Percentiles rank a stretch among this genome's conserved stretches.
Conservation (phyloP, 1,140 invertebrate species). For the Zophobas morio region DNA sequence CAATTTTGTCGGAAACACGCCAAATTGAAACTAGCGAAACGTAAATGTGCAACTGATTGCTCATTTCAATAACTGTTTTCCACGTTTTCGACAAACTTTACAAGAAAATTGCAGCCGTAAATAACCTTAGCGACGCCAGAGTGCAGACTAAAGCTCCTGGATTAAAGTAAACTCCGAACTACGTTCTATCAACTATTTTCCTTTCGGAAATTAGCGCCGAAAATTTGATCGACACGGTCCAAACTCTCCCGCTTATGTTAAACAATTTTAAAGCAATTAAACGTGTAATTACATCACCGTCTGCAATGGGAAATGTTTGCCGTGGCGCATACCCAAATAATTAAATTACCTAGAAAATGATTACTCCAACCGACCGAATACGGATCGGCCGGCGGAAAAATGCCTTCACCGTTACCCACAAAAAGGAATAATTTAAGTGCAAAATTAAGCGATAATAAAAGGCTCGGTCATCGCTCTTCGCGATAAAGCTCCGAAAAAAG, state of each 20-base stretch:
- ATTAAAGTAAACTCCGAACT: no score
- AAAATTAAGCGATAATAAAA: conserved; percentile 24
- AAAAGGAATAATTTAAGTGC: conserved; percentile 28
- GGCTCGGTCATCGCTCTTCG: conserved; percentile 16
- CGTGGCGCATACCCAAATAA: conserved; percentile 10
- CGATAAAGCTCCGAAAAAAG: background rate
- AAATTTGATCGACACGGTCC: background rate
- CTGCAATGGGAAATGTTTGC: background rate
- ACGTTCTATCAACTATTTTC: no score
- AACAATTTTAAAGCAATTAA: conserved; percentile 13
- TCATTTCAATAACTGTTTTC: no score
- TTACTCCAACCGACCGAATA: conserved; percentile 10
- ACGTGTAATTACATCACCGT: conserved; percentile 15
- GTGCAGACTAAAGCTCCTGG: no score
- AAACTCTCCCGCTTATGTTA: background rate
- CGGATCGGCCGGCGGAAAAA: conserved; percentile 9
- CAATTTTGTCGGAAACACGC: no score
- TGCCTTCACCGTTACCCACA: conserved; percentile 17
- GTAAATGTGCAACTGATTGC: no score
- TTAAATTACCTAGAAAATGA: conserved; percentile 30
- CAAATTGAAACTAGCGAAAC: no score
- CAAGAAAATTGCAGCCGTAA: no score
- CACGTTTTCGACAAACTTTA: no score
- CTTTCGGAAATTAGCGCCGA: background rate
- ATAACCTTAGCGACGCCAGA: no score